Evolutionary conservation across 2,888 invertebrate species (phyloP).

Genomic region (Melolontha melolontha): DNA sequence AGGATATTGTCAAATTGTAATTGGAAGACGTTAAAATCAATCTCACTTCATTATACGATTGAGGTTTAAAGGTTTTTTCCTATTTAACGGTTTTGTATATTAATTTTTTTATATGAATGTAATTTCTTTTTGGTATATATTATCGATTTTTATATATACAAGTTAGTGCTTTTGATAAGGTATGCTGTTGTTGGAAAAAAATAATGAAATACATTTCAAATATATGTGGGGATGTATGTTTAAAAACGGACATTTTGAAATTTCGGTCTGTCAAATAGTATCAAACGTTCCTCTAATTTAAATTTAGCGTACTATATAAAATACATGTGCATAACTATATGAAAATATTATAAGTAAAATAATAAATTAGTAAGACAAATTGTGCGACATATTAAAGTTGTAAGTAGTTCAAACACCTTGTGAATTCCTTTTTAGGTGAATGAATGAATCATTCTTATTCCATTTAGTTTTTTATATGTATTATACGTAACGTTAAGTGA

Average conservation of each 20-base stretch:
- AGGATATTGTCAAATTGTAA: constrained; percentile 33
- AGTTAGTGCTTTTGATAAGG: background rate
- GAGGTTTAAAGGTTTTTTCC: constrained; percentile 22
- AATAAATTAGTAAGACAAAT: constrained; percentile 16
- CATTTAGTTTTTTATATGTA: constrained; percentile 24
- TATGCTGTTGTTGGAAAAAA: background rate
- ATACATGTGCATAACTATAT: constrained; percentile 7
- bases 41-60: constrained; percentile 40
- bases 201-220: background rate
- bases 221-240: constrained; percentile 42
- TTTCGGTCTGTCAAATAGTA: constrained; percentile 40
- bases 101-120: constrained; percentile 36
- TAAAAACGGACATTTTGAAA: constrained; percentile 51
- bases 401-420: constrained; percentile 40
- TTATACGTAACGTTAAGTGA: background rate
- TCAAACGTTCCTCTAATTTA: constrained; percentile 32
- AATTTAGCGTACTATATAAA: constrained; percentile 6
- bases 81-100: constrained; percentile 51
- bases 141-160: constrained; percentile 8
- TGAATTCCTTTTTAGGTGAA: constrained; percentile 45
- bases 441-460: constrained; percentile 44
- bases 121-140: constrained; percentile 33
- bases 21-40: constrained; percentile 54
- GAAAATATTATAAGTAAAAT: constrained; percentile 11
- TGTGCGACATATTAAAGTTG: constrained; percentile 21